Base-by-base conservation (phyloP, 2,113 vertebrate species). In the Neofelis nebulosa region DNA sequence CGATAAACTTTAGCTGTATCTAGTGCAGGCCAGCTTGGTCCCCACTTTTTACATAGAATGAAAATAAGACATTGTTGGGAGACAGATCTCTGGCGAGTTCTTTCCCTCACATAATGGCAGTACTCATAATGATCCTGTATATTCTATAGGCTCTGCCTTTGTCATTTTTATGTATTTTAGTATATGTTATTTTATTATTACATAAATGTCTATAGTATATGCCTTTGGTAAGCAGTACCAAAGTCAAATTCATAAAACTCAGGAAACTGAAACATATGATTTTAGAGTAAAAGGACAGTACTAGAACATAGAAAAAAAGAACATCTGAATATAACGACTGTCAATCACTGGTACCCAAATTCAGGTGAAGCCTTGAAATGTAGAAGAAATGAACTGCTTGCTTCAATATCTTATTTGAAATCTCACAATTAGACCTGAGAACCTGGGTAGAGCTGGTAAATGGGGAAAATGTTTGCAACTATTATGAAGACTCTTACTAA, bases 221-320 rank as follows among this genome's bases (percentile, higher is more conserved):
- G 61, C 81, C 68, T 88, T 69, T 19, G 4, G 18, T 88, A 88
- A 96, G 48, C 21, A 93, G 21, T 89, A 69, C 45, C 69, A 89
- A 91, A 94, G 14, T 82, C 55, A 96, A 89, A 57, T 85, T 87
- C 10, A 73, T 69, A 91, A 95, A 95, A 69, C 38, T 87, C 41
- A 33, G 15, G 36, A 82, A 81, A 33, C 41, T 81, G 31, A 8
- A 89, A 97, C 71, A 45, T 74, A 66, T 25, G 79, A 91, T 38
- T 94, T 96, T 89, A 73, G 86, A 71, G 21, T 76, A 89, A 89
- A 89, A 90, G 38, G 55, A 87, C 13, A 92, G 68, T 29, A 80
- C 11, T 69, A 12, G 57, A 76, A 76, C 31, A 78, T 33, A 61
- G 29, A 92, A 63, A 76, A 91, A 91, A 93, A 85, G 52, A 79